These are phyloP conservation scores for Narcine bancroftii DNA, from an alignment of 2,113 vertebrate species.

Conservation along the genomic window DNA sequence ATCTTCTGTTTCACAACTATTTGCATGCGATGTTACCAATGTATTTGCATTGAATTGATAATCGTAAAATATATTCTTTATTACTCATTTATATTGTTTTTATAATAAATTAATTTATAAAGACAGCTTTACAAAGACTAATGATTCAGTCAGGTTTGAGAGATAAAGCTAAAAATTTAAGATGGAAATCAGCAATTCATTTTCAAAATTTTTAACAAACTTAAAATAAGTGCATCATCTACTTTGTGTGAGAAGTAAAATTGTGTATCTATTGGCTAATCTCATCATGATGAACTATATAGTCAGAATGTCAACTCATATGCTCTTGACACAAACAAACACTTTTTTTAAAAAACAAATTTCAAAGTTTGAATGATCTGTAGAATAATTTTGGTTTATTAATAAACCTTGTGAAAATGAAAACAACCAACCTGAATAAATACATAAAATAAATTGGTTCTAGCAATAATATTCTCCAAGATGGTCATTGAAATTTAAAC, in stretches of 20 bases:
- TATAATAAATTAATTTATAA: background rate
- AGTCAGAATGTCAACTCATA: background rate
- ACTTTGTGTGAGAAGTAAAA: background rate
- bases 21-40: too few species aligned
- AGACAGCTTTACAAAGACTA: background rate
- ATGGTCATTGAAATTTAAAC: background rate
- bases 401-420: background rate
- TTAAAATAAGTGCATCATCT: background rate
- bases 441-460: background rate
- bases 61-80: background rate
- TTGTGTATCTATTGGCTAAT: background rate
- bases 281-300: background rate
- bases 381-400: conserved; percentile 8
- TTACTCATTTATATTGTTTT: background rate
- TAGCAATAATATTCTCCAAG: background rate
- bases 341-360: background rate
- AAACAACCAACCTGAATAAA: background rate
- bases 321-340: background rate
- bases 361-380: background rate
- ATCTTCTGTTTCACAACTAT: too few species aligned
- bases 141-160: background rate
- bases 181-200: background rate
- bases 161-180: background rate
- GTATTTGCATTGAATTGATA: too few species aligned
- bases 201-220: background rate